Conservation (phyloP, 2,888 invertebrate genomes). For the Cantharis rustica region DNA sequence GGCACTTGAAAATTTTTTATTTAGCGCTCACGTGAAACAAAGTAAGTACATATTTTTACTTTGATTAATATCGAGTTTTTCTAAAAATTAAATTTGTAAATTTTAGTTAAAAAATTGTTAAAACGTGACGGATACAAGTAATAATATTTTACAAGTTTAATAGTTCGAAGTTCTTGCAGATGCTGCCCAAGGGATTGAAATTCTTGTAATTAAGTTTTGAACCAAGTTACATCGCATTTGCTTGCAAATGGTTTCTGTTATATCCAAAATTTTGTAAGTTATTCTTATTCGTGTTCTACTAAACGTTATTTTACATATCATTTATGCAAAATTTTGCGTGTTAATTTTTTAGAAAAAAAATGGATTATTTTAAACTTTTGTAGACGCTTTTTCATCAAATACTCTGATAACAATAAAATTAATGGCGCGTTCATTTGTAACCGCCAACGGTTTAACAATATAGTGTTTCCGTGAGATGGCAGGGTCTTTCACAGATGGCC, state of each 20-base stretch:
- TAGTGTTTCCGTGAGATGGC: slow-evolving; percentile 26
- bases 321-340: slow-evolving; percentile 19
- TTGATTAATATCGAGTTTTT: neutral
- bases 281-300: neutral
- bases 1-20: slow-evolving; percentile 32
- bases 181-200: slow-evolving; percentile 44
- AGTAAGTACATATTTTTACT: neutral
- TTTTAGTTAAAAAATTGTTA: slow-evolving; percentile 25
- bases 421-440: slow-evolving; percentile 15
- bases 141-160: slow-evolving; percentile 40
- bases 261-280: slow-evolving; percentile 33
- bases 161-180: slow-evolving; percentile 45
- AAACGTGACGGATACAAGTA: slow-evolving; percentile 30
- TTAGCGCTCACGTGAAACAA: neutral
- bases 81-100: neutral
- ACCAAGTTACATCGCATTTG: slow-evolving; percentile 42
- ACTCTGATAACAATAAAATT: slow-evolving; percentile 13
- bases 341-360: slow-evolving; percentile 7
- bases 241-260: slow-evolving; percentile 39
- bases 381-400: neutral
- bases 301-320: neutral
- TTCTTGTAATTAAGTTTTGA: slow-evolving; percentile 48
- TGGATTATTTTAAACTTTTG: neutral
- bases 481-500: slow-evolving; percentile 29
- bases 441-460: slow-evolving; percentile 14